Evolutionary conservation across 2,888 invertebrate genomes (phyloP).

Genomic region (Dyspetes luteomarginatus): DNA sequence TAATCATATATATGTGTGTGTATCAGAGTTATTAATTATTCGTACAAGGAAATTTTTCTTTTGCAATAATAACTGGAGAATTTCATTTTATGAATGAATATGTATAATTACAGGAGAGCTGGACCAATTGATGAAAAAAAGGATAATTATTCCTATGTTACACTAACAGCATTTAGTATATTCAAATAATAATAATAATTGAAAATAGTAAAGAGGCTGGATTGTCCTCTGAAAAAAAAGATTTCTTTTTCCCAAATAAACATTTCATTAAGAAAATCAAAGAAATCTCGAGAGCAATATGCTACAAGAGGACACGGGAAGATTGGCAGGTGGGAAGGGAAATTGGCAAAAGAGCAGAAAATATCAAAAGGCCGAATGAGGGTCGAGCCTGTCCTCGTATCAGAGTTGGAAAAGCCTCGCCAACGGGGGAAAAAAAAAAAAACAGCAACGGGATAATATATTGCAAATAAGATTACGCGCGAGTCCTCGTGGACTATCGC

Average conservation of each 20-base stretch:
- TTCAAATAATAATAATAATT: no score
- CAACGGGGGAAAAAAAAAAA: constrained; percentile 39
- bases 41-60: no score
- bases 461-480: constrained; percentile 81
- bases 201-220: no score
- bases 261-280: constrained; percentile 24
- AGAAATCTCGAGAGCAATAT: constrained; percentile 18
- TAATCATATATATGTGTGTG: no score
- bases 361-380: constrained; percentile 53
- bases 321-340: neutral
- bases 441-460: constrained; percentile 74
- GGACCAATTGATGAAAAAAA: no score
- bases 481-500: constrained; percentile 64
- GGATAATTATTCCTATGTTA: no score
- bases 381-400: constrained; percentile 45
- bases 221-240: constrained; percentile 10
- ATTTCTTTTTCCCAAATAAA: neutral
- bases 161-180: no score
- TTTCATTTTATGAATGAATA: no score
- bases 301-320: neutral
- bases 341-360: neutral
- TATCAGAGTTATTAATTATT: no score
- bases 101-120: no score
- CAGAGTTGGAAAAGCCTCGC: constrained; percentile 46
- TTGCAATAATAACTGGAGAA: no score